Evolutionary conservation across 2,888 invertebrate genomes (phyloP), one percentile per base, ranked within the genome.

Genomic region (Temnothorax rugatulus): DNA sequence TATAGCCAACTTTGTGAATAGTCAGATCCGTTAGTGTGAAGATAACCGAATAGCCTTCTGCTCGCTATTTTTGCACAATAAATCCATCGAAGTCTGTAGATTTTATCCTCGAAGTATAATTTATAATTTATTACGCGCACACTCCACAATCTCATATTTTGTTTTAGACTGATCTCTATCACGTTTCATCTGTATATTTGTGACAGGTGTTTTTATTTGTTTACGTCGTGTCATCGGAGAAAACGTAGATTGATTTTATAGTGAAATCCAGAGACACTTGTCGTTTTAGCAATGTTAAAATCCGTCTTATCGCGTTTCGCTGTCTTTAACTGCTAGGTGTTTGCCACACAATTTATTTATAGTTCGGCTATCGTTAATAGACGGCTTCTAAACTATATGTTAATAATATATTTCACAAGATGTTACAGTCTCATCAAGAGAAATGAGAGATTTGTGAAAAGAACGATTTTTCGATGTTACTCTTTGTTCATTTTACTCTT

Each of bases 291-390:
- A 61, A 61, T 50, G 47, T 61, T 50, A 50, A 69, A 88, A 87
- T n/a, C 81, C 77, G 85, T 87, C 82, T 90, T 89, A 91, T 89
- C 90, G 82, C 79, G 64, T 82, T 57, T 18, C 71, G 69, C 59
- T 90, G 87, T 90, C 89, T 79, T 84, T 54, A 85, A 15, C 66
- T 34, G 68, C 82, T 34, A 71, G 82, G 77, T 83, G 76, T 87
- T 89, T 89, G 86, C 82, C 86, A 29, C 82, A 41, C 86, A 73
- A 63, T 83, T 89, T 88, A 90, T 88, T 92, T 91, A 88, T 86
- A 89, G 84, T 85, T 83, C 61, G 73, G 82, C 88, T 89, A 34
- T 89, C 87, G 79, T 86, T 57, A 41, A 18, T 81, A 29, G 52
- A 69, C 13, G 15, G 68, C 83, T 81, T 8, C 38, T 29, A 29